Conservation (phyloP, 1,140 invertebrate species). For the fruit fly (Drosophila melanogaster) region DNA sequence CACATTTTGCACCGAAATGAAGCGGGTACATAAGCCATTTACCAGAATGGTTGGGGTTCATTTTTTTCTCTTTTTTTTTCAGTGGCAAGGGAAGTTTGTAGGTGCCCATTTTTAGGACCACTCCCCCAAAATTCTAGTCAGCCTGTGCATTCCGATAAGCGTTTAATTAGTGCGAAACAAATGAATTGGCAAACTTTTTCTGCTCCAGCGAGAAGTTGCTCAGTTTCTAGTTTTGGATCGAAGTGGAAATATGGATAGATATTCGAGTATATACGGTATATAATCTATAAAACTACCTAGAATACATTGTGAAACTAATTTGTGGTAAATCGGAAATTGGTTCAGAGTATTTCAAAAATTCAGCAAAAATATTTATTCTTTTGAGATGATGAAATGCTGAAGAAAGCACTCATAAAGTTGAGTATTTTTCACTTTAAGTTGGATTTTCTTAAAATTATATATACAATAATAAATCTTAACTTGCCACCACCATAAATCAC, state of each 20-base stretch:
- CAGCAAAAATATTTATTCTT: no score
- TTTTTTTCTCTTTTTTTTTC: not conserved
- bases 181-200: constrained; percentile 50
- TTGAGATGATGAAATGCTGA: no score
- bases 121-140: not conserved
- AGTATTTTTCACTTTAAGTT: not conserved
- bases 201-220: constrained; percentile 9
- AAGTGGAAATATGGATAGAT: constrained; percentile 21
- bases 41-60: not conserved
- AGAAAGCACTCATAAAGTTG: no score
- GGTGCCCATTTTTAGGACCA: not conserved
- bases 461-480: not conserved
- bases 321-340: not conserved
- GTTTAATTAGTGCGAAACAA: constrained; percentile 55
- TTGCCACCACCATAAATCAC: not conserved
- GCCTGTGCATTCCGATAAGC: constrained; percentile 44
- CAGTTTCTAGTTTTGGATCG: constrained; percentile 13
- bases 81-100: not conserved
- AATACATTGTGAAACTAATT: constrained; percentile 3
- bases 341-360: no score
- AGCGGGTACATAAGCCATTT: constrained; percentile 24
- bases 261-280: not conserved
- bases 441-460: not conserved
- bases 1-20: constrained; percentile 69
- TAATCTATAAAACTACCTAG: not conserved